Evolutionary conservation across 2,888 invertebrate genomes (phyloP), one percentile per base, ranked within the genome.

Genomic region (Microctonus hyperodae): DNA sequence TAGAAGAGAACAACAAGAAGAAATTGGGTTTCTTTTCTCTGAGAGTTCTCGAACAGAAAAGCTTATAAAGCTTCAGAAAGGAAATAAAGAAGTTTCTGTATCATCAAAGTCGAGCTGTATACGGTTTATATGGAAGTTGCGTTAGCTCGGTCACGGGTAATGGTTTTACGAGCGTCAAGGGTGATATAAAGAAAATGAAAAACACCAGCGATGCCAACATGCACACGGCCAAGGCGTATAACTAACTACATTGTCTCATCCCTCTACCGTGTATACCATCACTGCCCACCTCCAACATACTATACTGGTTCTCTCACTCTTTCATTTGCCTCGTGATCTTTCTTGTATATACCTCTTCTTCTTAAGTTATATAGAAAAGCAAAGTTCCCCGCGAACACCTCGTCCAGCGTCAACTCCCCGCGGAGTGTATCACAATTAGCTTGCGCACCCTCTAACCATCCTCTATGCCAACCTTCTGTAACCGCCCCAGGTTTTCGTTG

Each of bases 171-270:
- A 90, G 89, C 89, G 88, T 88, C 92, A 88, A 85, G 92, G 92
- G 92, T 91, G 89, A 91, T 90, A 91, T 92, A 91, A 92, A 92
- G 92, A 91, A 92, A 92, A 92, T 92, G 92, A 92, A 92, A 91
- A 91, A 91, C 91, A 91, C 90, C 90, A 73, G 76, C 76, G 75
- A 78, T 81, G 79, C 77, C 82, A 79, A 79, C 81, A 78, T 79
- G n/a, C n/a, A 80, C 79, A 74, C 81, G 75, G 78, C 76, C 76
- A 71, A 72, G 69, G 68, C 74, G 75, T 81, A 81, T 83, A 83
- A 82, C 81, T 82, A 83, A 81, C 80, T 78, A 75, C 78, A 70
- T 70, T 75, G 76, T 75, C 72, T 70, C 66, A 55, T 53, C 66
- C 44, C 56, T 44, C 37, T 13, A 44, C 28, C 44, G 11, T 37